phyloP scores from a whole-genome alignment of 2,888 invertebrate genomes.

The Athetis lepigone region DNA sequence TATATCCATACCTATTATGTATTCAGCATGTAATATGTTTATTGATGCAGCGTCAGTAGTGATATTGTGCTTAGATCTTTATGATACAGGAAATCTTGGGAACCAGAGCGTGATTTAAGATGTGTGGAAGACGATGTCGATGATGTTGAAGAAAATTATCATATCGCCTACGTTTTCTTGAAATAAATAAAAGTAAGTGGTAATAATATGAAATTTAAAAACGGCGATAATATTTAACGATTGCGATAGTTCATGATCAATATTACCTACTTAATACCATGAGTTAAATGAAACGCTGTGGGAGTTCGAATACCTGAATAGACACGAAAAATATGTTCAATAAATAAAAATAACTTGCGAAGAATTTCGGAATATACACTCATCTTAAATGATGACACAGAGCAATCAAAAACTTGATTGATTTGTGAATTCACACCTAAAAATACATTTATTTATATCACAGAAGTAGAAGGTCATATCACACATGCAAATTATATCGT shows the following conservation, averaged over 20 bases:
- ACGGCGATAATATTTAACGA: conserved; percentile 31
- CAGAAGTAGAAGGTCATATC: conserved; percentile 13
- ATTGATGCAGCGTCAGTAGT: conserved; percentile 47
- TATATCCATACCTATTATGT: conserved; percentile 64
- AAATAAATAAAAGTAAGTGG: conserved; percentile 41
- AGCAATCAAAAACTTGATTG: conserved; percentile 50
- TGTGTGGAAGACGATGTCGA: conserved; percentile 40
- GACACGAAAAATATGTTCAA: not conserved
- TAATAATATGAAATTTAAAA: conserved; percentile 36
- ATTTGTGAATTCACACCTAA: conserved; percentile 38
- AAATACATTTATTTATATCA: conserved; percentile 17
- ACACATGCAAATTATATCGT: conserved; percentile 40
- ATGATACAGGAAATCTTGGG: conserved; percentile 60
- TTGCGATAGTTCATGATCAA: not conserved
- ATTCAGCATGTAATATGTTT: conserved; percentile 53
- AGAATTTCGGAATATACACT: conserved; percentile 9
- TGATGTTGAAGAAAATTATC: conserved; percentile 42
- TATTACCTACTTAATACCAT: conserved; percentile 11
- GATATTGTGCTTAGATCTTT: conserved; percentile 61
- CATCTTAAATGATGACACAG: conserved; percentile 22
- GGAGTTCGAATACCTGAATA: not conserved
- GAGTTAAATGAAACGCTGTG: not conserved
- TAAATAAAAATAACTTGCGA: not conserved
- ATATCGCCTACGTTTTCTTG: conserved; percentile 49
- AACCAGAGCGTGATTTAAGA: conserved; percentile 56